Evolutionary conservation across 1,140 invertebrate genomes (phyloP), one percentile per base, ranked within the genome.

Genomic region (Polypedilum pembai): DNA sequence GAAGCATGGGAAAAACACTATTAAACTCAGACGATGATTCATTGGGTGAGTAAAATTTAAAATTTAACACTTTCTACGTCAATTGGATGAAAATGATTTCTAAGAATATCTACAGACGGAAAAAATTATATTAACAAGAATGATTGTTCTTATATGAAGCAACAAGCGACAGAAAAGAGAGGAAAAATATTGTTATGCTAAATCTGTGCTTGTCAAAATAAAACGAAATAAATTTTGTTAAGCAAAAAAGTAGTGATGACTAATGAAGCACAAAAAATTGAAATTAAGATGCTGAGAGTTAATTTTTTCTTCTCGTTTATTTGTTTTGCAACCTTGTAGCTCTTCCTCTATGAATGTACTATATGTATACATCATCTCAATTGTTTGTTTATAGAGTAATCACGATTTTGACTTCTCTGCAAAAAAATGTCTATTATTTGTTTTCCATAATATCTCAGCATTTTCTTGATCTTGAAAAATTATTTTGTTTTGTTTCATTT

Each of bases 361-460:
- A n/a, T 56, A 56, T 56, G 45, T 56, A 12, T 56, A 56, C n/a
- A 56, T 56, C 45, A 56, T n/a, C n/a, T 56, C 3, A 10, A 12
- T 56, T 56, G 45, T 56, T 56, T 56, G 45, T 56, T 56, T 56
- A 56, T 56, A n/a, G n/a, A 56, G 45, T 56, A 56, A 56, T 56
- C 45, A 56, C 45, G 45, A 45, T 12, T 45, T 45, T 45, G 41
- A 45, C 41, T 33, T 33, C 24, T 33, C 24, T 33, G 24, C 24
- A 33, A 33, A 33, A 33, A 33, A n/a, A 41, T 41, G 5, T 41
- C 15, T 12, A 45, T 8, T 1, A 45, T 45, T 45, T 45, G 15
- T 45, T 15, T 8, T 45, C 8, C 41, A 8, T 12, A 45, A 12
- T 1, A 45, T 12, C 8, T 12, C 8, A 3, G 8, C 41, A 45